Conservation (phyloP, 2,888 invertebrate species). For the Troides helena region DNA sequence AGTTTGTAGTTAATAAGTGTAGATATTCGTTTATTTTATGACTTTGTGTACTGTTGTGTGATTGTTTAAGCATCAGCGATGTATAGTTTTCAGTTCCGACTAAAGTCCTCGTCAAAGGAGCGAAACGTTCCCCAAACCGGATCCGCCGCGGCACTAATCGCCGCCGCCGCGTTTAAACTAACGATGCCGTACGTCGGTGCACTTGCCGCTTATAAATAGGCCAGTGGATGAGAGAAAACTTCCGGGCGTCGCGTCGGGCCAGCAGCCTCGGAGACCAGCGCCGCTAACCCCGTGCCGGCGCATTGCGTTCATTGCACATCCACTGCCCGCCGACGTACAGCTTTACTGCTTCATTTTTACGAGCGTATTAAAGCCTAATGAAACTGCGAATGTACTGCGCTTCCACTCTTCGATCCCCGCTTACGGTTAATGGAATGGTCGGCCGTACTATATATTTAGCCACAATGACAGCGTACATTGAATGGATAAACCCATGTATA, state of each 20-base stretch:
- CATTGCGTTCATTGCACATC: slow-evolving; percentile 20
- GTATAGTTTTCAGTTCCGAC: too few relatives aligned
- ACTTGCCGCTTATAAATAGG: slow-evolving; percentile 60
- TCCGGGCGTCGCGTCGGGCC: slow-evolving; percentile 52
- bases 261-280: slow-evolving; percentile 52
- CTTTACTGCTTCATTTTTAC: slow-evolving; percentile 20
- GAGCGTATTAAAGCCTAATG: slow-evolving; percentile 14
- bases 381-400: slow-evolving; percentile 17
- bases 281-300: slow-evolving; percentile 36
- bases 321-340: slow-evolving; percentile 9
- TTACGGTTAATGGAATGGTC: background rate
- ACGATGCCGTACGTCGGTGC: slow-evolving; percentile 36
- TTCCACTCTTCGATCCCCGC: slow-evolving; percentile 5
- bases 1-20: too few relatives aligned
- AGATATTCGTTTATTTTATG: too few relatives aligned
- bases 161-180: slow-evolving; percentile 21
- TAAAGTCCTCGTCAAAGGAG: slow-evolving; percentile 30
- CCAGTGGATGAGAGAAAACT: slow-evolving; percentile 61
- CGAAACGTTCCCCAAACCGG: slow-evolving; percentile 29
- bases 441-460: too few relatives aligned
- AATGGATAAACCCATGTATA: too few relatives aligned
- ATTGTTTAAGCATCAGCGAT: too few relatives aligned
- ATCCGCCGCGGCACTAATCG: slow-evolving; percentile 21
- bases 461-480: too few relatives aligned
- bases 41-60: too few relatives aligned